phyloP scores from a whole-genome alignment of 2,888 invertebrate genomes.

The Dilophus febrilis region DNA sequence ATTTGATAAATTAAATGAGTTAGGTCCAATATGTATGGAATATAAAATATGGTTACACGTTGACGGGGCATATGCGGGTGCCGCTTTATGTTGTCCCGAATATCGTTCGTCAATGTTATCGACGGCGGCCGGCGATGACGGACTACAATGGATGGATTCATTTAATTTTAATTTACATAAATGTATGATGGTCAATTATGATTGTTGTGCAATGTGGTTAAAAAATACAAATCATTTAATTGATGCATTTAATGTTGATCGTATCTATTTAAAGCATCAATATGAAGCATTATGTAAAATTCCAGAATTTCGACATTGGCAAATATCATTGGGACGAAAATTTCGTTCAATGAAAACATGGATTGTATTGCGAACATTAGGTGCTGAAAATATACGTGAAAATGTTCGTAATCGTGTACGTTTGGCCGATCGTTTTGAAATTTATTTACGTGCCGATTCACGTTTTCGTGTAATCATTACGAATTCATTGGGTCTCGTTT shows the following conservation, averaged over 20 bases:
- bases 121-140: too few species aligned
- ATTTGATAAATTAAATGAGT: conserved; percentile 70
- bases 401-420: conserved; percentile 58
- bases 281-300: conserved; percentile 39
- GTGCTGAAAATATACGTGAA: conserved; percentile 59
- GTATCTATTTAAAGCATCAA: conserved; percentile 69
- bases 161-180: conserved; percentile 93
- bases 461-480: conserved; percentile 65
- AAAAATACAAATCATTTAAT: conserved; percentile 63
- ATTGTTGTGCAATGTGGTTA: conserved; percentile 88
- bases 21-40: conserved; percentile 65
- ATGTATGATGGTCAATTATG: conserved; percentile 87
- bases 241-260: conserved; percentile 77
- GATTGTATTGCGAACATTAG: conserved; percentile 74
- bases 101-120: conserved; percentile 62
- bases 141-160: conserved; percentile 68
- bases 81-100: conserved; percentile 84
- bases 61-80: conserved; percentile 92
- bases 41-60: conserved; percentile 79
- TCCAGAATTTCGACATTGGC: conserved; percentile 57
- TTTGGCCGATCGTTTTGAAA: conserved; percentile 64
- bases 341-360: conserved; percentile 86
- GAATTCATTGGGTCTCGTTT: conserved; percentile 65
- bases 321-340: conserved; percentile 66
- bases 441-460: conserved; percentile 46